Evolutionary conservation across 2,888 invertebrate species (phyloP), one percentile per base, ranked within the genome.

Genomic region (Pandemis corylana): DNA sequence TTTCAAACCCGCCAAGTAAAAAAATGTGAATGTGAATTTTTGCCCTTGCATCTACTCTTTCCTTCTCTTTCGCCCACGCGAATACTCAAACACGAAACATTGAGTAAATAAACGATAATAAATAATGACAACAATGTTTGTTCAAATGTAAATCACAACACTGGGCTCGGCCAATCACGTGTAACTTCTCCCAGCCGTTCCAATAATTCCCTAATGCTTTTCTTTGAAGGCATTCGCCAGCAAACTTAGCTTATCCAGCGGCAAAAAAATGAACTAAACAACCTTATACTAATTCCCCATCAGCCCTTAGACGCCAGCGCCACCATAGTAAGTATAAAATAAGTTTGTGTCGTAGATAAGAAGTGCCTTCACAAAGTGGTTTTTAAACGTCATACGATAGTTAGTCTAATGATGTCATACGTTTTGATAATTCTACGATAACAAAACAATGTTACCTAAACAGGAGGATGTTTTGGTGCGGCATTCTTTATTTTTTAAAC

Each of bases 341-440:
- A 49, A 49, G 28, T 46, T 62, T 65, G 67, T 28, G 9, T 12
- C 42, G 2, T 9, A 66, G 74, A 74, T 70, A 70, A 72, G 68
- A 41, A 61, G 53, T 70, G 59, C 51, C 51, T 51, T 46, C 13
- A 53, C 67, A 63, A 62, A 73, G 67, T 56, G 70, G 67, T 67
- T 71, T 71, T 67, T 66, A 61, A 67, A 75, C 75, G 67, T 67
- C 65, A 70, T 42, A 64, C 62, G 66, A 53, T 42, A 51, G 67
- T 53, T 67, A 53, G 53, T 53, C 53, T 64, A 64, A 70, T 75
- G 75, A 75, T 75, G 75, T 75, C 75, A 75, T 75, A 62, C 51
- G 75, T 71, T 75, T 75, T 67, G 75, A 75, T 75, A 75, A 67
- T 63, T 62, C 3, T 42, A 46, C 62, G 75, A 75, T 75, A 75